These are phyloP conservation scores for Chamaea fasciata DNA, from an alignment of 2,113 vertebrate species.

Conservation along the genomic window DNA sequence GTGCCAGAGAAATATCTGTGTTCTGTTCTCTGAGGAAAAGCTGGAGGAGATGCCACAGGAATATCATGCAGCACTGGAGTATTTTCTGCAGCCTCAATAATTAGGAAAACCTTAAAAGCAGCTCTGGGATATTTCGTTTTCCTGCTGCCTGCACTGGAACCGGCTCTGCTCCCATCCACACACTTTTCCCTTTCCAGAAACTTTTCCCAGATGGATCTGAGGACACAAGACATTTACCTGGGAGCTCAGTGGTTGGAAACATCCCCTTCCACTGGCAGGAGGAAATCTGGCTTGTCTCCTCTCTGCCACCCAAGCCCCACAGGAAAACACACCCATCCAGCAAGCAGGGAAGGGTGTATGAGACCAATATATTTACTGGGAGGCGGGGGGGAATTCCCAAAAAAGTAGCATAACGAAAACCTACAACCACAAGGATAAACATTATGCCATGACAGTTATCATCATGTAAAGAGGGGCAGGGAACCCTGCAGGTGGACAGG, in stretches of 20 bases:
- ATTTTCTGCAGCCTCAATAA: background rate
- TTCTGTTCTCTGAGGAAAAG: background rate
- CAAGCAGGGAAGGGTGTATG: background rate
- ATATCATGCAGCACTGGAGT: rapidly evolving
- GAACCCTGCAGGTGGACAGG: rapidly evolving
- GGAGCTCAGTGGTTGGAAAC: background rate
- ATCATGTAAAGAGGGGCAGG: rapidly evolving
- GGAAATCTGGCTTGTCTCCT: background rate
- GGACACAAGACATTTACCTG: background rate
- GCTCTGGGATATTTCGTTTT: background rate
- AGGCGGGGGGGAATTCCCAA: rapidly evolving
- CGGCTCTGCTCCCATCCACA: background rate
- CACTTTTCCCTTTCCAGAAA: rapidly evolving
- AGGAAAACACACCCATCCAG: background rate
- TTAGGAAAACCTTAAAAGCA: background rate
- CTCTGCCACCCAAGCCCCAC: background rate
- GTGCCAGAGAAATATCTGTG: background rate
- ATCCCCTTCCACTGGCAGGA: background rate
- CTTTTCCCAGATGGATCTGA: background rate
- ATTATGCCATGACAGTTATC: rapidly evolving
- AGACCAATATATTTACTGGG: rapidly evolving
- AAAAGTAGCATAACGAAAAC: background rate
- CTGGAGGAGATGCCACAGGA: background rate
- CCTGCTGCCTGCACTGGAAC: rapidly evolving
- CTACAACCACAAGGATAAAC: background rate